phyloP scores from a whole-genome alignment of 2,113 vertebrate species.

The Asarcornis scutulata region DNA sequence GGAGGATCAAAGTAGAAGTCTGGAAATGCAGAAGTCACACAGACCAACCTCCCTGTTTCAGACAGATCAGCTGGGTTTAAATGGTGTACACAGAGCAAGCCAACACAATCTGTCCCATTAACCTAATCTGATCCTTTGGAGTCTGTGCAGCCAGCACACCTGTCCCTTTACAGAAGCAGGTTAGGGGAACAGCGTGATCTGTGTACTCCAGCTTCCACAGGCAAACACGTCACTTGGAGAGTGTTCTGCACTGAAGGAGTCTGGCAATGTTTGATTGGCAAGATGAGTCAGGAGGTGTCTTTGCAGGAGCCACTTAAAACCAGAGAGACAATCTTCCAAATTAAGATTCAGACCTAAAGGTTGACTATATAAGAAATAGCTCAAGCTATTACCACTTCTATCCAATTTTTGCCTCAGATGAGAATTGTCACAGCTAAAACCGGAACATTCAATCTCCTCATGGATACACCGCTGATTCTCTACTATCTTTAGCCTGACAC shows the following conservation, averaged over 20 bases:
- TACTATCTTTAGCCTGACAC: neutral
- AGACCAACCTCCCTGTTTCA: neutral
- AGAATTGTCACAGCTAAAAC: neutral
- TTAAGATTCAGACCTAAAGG: neutral
- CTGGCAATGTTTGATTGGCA: neutral
- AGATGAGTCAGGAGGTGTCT: neutral
- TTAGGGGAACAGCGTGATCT: fast-evolving
- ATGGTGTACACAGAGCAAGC: neutral
- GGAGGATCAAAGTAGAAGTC: neutral
- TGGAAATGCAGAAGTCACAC: neutral
- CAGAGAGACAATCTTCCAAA: neutral
- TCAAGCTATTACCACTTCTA: neutral
- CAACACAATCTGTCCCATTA: neutral
- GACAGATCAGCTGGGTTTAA: neutral
- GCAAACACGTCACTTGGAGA: neutral
- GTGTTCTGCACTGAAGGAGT: neutral
- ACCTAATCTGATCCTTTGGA: neutral
- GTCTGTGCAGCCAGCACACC: neutral
- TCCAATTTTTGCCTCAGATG: neutral
- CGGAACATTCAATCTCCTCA: neutral
- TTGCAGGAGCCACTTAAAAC: neutral
- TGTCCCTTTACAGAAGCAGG: neutral
- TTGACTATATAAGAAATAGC: neutral
- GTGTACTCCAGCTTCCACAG: neutral
- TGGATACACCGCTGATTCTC: neutral